Conservation (phyloP, 1,140 invertebrate genomes). For the Whitmania pigra region DNA sequence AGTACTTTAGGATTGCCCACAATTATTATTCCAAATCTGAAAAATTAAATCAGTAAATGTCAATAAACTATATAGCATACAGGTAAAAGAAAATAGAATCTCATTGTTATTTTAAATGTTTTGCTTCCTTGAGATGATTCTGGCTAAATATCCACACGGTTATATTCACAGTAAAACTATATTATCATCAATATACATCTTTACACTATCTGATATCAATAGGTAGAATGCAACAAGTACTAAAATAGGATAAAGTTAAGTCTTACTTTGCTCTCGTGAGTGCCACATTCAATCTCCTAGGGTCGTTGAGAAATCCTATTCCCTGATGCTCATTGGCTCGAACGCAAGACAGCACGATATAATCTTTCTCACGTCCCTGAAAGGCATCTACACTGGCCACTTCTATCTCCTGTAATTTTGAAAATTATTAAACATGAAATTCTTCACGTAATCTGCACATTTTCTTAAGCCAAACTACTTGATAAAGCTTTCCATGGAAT, state of each 20-base stretch:
- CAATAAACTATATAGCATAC: too few species aligned
- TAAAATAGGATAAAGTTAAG: neutral
- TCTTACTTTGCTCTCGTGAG: slow-evolving; percentile 83
- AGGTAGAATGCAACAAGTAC: too few species aligned
- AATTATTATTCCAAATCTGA: slow-evolving; percentile 73
- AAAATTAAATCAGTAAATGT: slow-evolving; percentile 6
- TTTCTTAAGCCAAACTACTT: slow-evolving; percentile 42
- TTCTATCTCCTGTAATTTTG: slow-evolving; percentile 65
- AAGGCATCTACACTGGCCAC: slow-evolving; percentile 99
- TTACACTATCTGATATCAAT: too few species aligned
- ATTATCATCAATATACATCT: too few species aligned
- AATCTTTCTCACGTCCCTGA: slow-evolving; percentile 87
- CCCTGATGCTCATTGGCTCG: slow-evolving; percentile 82
- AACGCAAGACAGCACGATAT: slow-evolving; percentile 80
- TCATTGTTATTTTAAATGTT: too few species aligned
- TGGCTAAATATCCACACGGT: too few species aligned
- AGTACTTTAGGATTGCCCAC: slow-evolving; percentile 98
- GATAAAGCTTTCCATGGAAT: slow-evolving; percentile 87
- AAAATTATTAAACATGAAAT: slow-evolving; percentile 2
- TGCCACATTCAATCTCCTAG: slow-evolving; percentile 90
- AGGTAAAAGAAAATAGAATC: too few species aligned
- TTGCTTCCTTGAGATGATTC: too few species aligned
- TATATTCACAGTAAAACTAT: too few species aligned
- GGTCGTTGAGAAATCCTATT: slow-evolving; percentile 90
- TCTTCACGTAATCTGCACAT: neutral